Percentiles rank a stretch among this genome's conserved stretches.
These are phyloP conservation scores for Hirtodrosophila confusa DNA, from an alignment of 2,888 invertebrate genomes.

Conservation along the genomic window DNA sequence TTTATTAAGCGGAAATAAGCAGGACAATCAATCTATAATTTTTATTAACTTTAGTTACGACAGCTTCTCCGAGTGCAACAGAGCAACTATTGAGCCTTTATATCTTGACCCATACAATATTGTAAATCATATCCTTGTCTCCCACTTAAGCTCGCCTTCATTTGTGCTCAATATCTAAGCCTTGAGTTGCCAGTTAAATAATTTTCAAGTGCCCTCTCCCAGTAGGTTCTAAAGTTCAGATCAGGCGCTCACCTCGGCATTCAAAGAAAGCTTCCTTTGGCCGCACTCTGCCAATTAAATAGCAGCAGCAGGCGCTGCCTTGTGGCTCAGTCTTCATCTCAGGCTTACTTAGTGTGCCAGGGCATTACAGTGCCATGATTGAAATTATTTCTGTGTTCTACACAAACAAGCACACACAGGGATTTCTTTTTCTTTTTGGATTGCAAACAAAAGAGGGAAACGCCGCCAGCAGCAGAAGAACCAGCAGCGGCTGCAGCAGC, in stretches of 20 bases:
- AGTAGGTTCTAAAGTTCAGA: conserved; percentile 18
- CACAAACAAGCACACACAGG: conserved; percentile 20
- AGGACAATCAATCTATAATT: conserved; percentile 7
- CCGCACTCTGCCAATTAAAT: conserved; percentile 46
- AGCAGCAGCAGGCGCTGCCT: conserved; percentile 22
- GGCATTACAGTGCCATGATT: conserved; percentile 68
- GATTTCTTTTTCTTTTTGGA: conserved; percentile 23
- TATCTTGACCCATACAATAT: no score
- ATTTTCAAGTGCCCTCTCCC: conserved; percentile 13
- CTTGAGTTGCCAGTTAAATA: conserved; percentile 21
- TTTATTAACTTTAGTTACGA: conserved; percentile 11
- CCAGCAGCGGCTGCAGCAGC: conserved; percentile 13
- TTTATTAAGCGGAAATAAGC: conserved; percentile 56
- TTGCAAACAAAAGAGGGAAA: conserved; percentile 43
- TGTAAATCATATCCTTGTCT: no score
- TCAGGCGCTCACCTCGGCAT: conserved; percentile 11
- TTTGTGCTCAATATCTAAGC: conserved; percentile 2
- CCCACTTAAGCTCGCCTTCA: no score
- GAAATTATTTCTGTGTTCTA: conserved; percentile 71
- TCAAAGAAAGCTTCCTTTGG: conserved; percentile 18
- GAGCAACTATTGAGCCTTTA: no score
- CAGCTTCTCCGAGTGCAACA: neutral
- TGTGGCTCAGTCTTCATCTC: conserved; percentile 16
- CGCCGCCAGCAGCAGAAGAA: conserved; percentile 12
- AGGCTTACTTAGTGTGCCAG: conserved; percentile 42